These are phyloP conservation scores for Camponotus floridanus DNA, from an alignment of 1,140 invertebrate genomes.

Conservation along the genomic window DNA sequence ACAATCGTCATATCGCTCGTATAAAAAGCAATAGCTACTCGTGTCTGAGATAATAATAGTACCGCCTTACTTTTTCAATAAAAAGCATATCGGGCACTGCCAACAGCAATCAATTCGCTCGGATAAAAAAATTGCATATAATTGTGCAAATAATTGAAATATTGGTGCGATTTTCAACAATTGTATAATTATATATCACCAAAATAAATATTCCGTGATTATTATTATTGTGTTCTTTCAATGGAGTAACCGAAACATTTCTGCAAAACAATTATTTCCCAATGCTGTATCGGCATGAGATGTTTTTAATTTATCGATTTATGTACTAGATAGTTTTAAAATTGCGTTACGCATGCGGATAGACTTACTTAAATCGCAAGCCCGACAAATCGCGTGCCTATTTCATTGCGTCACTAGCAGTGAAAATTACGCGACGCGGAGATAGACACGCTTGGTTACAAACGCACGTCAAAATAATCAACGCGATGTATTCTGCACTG, in stretches of 20 bases:
- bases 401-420: constrained; percentile 47
- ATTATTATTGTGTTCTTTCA: neutral
- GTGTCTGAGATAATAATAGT: constrained; percentile 45
- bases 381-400: constrained; percentile 7
- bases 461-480: constrained; percentile 48
- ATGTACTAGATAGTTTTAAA: neutral
- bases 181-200: too few species aligned
- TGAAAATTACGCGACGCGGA: constrained; percentile 37
- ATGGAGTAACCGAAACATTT: neutral
- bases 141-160: constrained; percentile 45
- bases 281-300: neutral
- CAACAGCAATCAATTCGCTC: neutral
- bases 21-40: constrained; percentile 45
- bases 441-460: constrained; percentile 62
- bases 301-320: neutral
- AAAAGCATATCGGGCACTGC: neutral
- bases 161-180: neutral
- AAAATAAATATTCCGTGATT: constrained; percentile 8
- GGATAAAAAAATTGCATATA: neutral
- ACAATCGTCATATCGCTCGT: constrained; percentile 32
- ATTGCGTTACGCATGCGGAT: neutral
- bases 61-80: neutral
- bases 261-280: neutral
- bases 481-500: constrained; percentile 11
- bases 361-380: constrained; percentile 17